Percentiles rank a stretch among this genome's conserved stretches.
Evolutionary conservation across 2,888 invertebrate species (phyloP).

Genomic region (Ypsolopha scabrella): DNA sequence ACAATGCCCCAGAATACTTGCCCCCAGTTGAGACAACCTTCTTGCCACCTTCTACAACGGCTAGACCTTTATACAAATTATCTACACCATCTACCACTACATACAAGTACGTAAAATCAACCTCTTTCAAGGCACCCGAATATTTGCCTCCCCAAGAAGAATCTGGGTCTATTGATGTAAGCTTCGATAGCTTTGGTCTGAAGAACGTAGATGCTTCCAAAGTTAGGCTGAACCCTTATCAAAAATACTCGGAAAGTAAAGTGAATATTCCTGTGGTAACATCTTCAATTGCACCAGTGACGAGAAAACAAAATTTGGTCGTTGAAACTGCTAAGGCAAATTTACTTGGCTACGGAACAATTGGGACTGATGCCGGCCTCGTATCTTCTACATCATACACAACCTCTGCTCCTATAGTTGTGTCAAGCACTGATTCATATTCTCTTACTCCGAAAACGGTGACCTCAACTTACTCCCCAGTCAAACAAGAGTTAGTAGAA

Average conservation of each 20-base stretch:
- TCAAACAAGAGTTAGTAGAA: constrained; percentile 47
- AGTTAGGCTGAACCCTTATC: constrained; percentile 35
- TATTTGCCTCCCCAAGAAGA: constrained; percentile 44
- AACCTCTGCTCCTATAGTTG: constrained; percentile 33
- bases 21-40: constrained; percentile 19
- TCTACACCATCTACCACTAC: constrained; percentile 12
- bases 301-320: constrained; percentile 52
- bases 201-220: constrained; percentile 22
- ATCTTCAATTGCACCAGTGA: constrained; percentile 23
- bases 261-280: constrained; percentile 12
- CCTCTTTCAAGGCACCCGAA: constrained; percentile 33
- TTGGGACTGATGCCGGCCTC: constrained; percentile 56
- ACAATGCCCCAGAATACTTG: constrained; percentile 29
- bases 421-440: constrained; percentile 30
- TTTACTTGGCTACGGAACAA: constrained; percentile 54
- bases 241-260: constrained; percentile 29
- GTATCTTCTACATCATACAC: constrained; percentile 45
- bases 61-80: constrained; percentile 17
- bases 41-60: constrained; percentile 30
- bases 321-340: constrained; percentile 54
- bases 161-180: constrained; percentile 18
- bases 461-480: constrained; percentile 40
- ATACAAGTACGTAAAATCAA: constrained; percentile 30
- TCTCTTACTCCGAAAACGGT: constrained; percentile 22
- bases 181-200: constrained; percentile 29